Evolutionary conservation across 2,797 vertebrate genomes (phyloP), one percentile per base, ranked within the genome.

Genomic region (Clarias laeviceps): DNA sequence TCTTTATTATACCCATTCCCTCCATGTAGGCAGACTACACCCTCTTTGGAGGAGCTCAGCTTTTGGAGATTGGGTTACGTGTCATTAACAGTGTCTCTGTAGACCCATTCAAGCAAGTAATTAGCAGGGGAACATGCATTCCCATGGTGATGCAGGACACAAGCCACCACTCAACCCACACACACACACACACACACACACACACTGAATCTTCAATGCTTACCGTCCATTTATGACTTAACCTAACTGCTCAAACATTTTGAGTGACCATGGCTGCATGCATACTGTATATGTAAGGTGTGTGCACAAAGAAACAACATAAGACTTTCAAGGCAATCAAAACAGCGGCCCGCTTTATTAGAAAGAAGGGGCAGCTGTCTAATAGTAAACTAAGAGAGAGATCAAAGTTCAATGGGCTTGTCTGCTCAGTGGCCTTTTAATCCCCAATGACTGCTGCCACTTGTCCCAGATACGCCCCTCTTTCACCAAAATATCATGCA

Each of bases 121-220:
- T 95, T 94, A 95, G 92, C 91, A 93, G 90, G 90, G 89, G 90
- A 93, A 90, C 92, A 92, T 94, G 92, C 90, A 91, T 92, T 93
- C 92, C 93, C 89, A 94, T 91, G 90, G 93, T 88, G 88, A 93
- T 91, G 92, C 90, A 77, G 84, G 86, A 87, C 89, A 85, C 88
- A 89, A 86, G 88, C 88, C 89, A 84, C 64, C 74, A 82, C 88
- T 89, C 89, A 87, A 85, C 88, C 87, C 91, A 88, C 85, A 89
- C 57, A 34, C 34, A 66, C 81, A 81, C 84, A 80, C 89, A 80
- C 61, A 62, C 22, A n/a, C 61, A 61, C 66, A 45, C 68, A 70
- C 69, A 73, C 70, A 73, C 70, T n/a, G n/a, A 88, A 65, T 88
- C 80, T 72, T 74, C n/a, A 74, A 89, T 40, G 65, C 69, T 32